phyloP scores from a whole-genome alignment of 2,888 invertebrate genomes.

The Sacculina carcini region DNA sequence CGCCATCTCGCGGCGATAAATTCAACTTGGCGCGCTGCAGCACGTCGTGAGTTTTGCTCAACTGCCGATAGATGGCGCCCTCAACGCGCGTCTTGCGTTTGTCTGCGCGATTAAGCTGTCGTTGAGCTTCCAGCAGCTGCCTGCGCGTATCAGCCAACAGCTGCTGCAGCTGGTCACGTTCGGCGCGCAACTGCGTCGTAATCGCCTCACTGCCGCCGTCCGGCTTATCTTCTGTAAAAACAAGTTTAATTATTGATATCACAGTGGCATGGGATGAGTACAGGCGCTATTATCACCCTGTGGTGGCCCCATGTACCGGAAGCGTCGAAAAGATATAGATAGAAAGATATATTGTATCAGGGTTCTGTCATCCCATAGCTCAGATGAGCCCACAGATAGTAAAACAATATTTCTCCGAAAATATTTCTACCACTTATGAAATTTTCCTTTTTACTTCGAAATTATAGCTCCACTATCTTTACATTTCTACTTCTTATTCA shows the following conservation, averaged over 20 bases:
- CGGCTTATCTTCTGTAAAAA: slow-evolving; percentile 9
- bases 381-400: too few species aligned
- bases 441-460: too few species aligned
- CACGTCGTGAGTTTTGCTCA: slow-evolving; percentile 49
- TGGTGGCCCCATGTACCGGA: too few species aligned
- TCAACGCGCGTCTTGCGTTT: slow-evolving; percentile 54
- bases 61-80: slow-evolving; percentile 51
- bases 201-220: slow-evolving; percentile 8
- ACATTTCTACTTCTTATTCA: too few species aligned
- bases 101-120: slow-evolving; percentile 45
- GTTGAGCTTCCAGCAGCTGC: slow-evolving; percentile 46
- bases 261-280: slow-evolving; percentile 18
- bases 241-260: neutral
- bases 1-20: slow-evolving; percentile 20
- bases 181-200: slow-evolving; percentile 9
- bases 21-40: slow-evolving; percentile 45
- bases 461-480: too few species aligned
- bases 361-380: too few species aligned
- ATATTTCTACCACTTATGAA: too few species aligned
- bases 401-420: too few species aligned
- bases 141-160: slow-evolving; percentile 12
- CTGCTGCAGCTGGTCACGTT: slow-evolving; percentile 9
- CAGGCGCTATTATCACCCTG: too few species aligned
- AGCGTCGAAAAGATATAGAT: too few species aligned
- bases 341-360: too few species aligned